These are phyloP conservation scores for Caradrina kadenii DNA, from an alignment of 2,888 invertebrate genomes.

Conservation along the genomic window DNA sequence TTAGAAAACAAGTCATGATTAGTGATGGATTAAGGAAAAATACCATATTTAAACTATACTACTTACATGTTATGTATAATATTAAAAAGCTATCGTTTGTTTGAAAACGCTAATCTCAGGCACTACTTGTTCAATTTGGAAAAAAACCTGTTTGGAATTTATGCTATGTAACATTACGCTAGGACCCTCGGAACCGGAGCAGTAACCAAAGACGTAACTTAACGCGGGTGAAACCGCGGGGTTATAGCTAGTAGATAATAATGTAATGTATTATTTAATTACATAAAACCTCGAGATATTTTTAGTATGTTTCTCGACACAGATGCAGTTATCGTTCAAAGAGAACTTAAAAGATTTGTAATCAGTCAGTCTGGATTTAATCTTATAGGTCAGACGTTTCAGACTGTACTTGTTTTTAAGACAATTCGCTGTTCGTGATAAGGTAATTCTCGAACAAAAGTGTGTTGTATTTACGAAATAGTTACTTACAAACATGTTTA, in stretches of 20 bases:
- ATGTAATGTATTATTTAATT: constrained; percentile 32
- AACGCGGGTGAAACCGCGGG: no score
- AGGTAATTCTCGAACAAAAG: constrained; percentile 29
- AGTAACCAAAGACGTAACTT: no score
- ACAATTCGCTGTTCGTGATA: constrained; percentile 47
- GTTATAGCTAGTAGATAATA: background rate
- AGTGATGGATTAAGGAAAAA: constrained; percentile 46
- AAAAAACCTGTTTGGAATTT: no score
- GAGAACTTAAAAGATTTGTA: constrained; percentile 30
- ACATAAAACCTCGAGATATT: constrained; percentile 19
- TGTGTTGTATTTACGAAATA: constrained; percentile 32
- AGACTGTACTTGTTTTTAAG: constrained; percentile 27
- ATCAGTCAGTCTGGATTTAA: constrained; percentile 46
- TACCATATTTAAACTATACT: no score
- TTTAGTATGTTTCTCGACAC: constrained; percentile 14
- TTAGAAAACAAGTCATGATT: constrained; percentile 28
- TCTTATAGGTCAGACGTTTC: constrained; percentile 44
- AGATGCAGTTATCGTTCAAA: constrained; percentile 45
- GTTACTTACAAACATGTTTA: background rate
- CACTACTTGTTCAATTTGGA: no score
- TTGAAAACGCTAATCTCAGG: no score
- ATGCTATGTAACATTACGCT: background rate
- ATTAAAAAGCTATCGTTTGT: no score
- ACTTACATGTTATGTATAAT: no score
- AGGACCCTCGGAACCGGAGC: background rate